phyloP scores from a whole-genome alignment of 2,113 vertebrate species.

The Anser brachyrhynchus region DNA sequence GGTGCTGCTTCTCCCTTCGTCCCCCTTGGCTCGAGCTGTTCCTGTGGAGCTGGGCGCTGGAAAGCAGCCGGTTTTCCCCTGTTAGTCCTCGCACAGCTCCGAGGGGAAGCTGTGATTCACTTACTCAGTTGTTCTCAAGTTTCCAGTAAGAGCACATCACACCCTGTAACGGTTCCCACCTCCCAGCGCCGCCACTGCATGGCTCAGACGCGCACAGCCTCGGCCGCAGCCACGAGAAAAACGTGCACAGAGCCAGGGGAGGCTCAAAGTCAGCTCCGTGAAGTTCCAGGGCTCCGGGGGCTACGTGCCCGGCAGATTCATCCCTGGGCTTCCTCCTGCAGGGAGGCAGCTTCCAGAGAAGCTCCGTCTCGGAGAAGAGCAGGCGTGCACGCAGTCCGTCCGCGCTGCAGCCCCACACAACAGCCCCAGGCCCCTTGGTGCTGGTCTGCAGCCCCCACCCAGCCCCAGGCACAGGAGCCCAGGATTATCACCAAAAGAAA shows the following conservation, averaged over 20 bases:
- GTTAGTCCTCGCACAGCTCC: background rate
- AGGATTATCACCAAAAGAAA: background rate
- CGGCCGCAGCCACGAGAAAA: background rate
- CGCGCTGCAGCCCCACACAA: background rate
- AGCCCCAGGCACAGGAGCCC: background rate
- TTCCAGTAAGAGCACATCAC: background rate
- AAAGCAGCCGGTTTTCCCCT: slow-evolving; percentile 16
- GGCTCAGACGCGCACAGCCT: background rate
- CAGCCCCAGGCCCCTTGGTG: background rate
- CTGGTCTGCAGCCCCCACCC: background rate
- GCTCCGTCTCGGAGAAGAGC: background rate
- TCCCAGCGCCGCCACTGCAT: background rate
- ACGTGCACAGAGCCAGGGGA: background rate
- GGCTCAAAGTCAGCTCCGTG: background rate
- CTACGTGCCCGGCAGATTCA: background rate
- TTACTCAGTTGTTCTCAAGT: slow-evolving; percentile 26
- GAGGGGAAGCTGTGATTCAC: slow-evolving; percentile 63
- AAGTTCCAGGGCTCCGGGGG: background rate
- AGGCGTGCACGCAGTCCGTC: background rate
- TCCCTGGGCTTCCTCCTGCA: background rate
- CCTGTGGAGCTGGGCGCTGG: background rate
- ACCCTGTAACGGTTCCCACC: slow-evolving; percentile 31
- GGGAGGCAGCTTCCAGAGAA: background rate
- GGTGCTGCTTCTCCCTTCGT: background rate
- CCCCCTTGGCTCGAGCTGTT: background rate